phyloP scores from a whole-genome alignment of 2,797 vertebrate species.

The Astyanax mexicanus region DNA sequence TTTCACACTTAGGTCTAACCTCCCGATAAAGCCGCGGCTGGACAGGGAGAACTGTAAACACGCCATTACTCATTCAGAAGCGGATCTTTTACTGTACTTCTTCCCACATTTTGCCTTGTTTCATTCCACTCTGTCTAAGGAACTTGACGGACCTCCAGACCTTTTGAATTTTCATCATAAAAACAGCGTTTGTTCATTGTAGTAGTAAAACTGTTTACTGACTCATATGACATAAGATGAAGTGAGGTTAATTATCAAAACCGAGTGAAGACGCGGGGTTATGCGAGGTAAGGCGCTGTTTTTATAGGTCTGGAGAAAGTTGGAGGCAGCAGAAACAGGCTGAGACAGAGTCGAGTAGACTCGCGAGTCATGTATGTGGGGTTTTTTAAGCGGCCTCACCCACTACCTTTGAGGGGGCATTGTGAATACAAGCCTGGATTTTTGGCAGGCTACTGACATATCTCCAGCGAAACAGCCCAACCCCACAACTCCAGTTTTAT shows the following conservation, averaged over 20 bases:
- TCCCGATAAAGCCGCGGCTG: slow-evolving; percentile 40
- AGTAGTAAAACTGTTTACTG: slow-evolving; percentile 67
- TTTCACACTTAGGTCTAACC: slow-evolving; percentile 48
- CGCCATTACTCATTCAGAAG: slow-evolving; percentile 12
- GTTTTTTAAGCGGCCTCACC: slow-evolving; percentile 69
- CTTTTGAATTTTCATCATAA: slow-evolving; percentile 64
- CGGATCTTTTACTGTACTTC: neutral
- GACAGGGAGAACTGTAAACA: slow-evolving; percentile 33
- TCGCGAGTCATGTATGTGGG: slow-evolving; percentile 63
- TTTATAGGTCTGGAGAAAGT: slow-evolving; percentile 52
- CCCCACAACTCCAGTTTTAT: slow-evolving; percentile 76
- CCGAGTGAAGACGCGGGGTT: slow-evolving; percentile 54
- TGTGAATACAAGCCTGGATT: slow-evolving; percentile 63
- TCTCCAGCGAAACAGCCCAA: slow-evolving; percentile 70
- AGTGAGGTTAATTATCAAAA: slow-evolving; percentile 35
- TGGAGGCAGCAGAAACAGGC: slow-evolving; percentile 17
- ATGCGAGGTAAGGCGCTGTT: slow-evolving; percentile 63
- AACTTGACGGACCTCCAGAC: slow-evolving; percentile 36
- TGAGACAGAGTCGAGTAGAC: slow-evolving; percentile 59
- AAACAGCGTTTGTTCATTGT: slow-evolving; percentile 53
- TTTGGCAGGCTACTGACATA: slow-evolving; percentile 75
- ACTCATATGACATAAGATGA: slow-evolving; percentile 51
- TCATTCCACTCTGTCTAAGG: neutral
- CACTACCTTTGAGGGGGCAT: slow-evolving; percentile 75
- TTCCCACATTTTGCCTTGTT: neutral